A percentile compares a stretch with the other conserved stretches of the same genome.
These are phyloP conservation scores for Chelon auratus DNA, from an alignment of 2,797 vertebrate genomes.

Conservation along the genomic window DNA sequence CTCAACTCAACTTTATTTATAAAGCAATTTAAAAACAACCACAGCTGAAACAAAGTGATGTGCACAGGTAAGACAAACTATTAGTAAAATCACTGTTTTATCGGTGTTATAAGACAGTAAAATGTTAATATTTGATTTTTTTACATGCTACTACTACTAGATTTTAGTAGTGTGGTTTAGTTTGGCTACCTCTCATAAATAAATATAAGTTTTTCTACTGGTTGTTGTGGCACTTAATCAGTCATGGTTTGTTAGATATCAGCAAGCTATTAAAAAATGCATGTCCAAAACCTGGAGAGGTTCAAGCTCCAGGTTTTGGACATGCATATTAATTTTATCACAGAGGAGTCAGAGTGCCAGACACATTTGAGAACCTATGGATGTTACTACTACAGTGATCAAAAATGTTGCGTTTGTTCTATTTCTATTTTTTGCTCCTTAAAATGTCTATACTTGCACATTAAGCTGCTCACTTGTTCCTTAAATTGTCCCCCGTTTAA, in stretches of 20 bases:
- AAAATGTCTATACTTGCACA: no score
- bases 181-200: no score
- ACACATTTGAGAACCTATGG: background rate
- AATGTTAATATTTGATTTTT: background rate
- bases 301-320: no score
- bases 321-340: background rate
- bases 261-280: background rate
- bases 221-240: background rate
- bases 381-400: no score
- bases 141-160: background rate
- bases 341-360: background rate
- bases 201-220: no score
- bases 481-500: background rate
- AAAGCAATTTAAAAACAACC: no score
- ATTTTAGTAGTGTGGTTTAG: background rate
- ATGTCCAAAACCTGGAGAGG: background rate
- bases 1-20: no score
- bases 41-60: no score
- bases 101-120: background rate
- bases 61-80: background rate
- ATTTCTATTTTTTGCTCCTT: no score
- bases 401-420: no score
- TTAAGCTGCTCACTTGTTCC: no score
- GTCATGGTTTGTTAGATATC: background rate
- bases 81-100: no score